These are phyloP conservation scores for Halocynthia aurantium DNA, from an alignment of 23 tunicate genomes.

Conservation along the genomic window DNA sequence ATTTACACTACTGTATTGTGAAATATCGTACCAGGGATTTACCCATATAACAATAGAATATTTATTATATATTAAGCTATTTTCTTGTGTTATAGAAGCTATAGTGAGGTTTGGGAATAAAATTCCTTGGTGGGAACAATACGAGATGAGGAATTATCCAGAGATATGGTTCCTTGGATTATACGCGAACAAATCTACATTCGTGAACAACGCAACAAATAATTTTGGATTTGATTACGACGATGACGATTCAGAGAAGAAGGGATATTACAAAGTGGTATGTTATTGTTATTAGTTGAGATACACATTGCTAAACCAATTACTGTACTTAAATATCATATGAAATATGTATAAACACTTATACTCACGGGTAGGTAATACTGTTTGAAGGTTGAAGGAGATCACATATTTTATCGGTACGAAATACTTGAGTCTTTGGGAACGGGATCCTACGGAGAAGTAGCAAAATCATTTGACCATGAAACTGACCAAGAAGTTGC, in stretches of 20 bases:
- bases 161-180: conserved; percentile 62
- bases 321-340: no score
- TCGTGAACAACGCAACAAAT: conserved; percentile 14
- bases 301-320: no score
- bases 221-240: conserved; percentile 74
- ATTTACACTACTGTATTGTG: no score
- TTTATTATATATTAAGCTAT: no score
- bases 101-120: conserved; percentile 15
- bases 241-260: conserved; percentile 19
- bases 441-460: conserved; percentile 11
- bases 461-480: conserved; percentile 16
- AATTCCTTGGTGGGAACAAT: conserved; percentile 70
- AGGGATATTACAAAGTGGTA: no score
- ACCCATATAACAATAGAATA: no score
- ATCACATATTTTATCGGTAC: conserved; percentile 18
- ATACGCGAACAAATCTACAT: conserved; percentile 30
- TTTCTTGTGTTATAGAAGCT: conserved; percentile 8
- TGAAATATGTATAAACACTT: no score
- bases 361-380: no score
- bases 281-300: no score
- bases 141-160: conserved; percentile 57
- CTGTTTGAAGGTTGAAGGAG: background rate
- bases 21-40: no score
- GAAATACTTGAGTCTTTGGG: conserved; percentile 16
- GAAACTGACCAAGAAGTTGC: conserved; percentile 3